phyloP scores from a whole-genome alignment of 1,140 invertebrate genomes.

The Sitobion miscanthi region DNA sequence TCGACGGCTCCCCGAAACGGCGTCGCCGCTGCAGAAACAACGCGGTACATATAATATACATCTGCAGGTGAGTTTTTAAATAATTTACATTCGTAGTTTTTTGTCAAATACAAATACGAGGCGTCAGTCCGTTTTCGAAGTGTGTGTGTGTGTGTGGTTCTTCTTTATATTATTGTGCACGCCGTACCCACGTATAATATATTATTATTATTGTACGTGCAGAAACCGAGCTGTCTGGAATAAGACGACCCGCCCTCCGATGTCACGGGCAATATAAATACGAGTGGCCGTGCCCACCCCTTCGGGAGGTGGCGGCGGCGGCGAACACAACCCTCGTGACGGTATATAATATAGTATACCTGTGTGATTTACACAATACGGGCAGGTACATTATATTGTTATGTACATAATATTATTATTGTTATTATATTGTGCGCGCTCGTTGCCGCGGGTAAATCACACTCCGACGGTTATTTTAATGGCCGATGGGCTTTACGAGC shows the following conservation, averaged over 20 bases:
- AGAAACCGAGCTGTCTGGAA: not conserved
- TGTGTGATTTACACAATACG: not conserved
- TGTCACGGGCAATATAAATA: not conserved
- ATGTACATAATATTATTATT: not conserved
- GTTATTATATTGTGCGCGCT: not conserved
- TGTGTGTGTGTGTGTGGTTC: not conserved
- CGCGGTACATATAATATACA: not conserved
- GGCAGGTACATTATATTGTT: not conserved
- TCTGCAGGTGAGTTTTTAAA: not conserved
- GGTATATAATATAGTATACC: not conserved
- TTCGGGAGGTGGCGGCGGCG: not conserved
- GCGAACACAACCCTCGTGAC: not conserved
- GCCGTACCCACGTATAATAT: no score
- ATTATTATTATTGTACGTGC: not conserved
- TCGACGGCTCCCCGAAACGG: not conserved
- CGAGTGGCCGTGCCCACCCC: not conserved
- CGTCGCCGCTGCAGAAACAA: not conserved
- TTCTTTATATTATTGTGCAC: not conserved
- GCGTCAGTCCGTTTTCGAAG: not conserved
- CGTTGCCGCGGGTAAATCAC: constrained; percentile 16
- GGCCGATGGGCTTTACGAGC: not conserved
- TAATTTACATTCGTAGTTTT: not conserved
- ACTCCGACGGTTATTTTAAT: constrained; percentile 14
- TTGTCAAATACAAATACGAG: not conserved
- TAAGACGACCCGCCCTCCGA: not conserved